These are phyloP conservation scores for Probaryconus sp. DNA, from an alignment of 1,140 invertebrate genomes.

Conservation along the genomic window DNA sequence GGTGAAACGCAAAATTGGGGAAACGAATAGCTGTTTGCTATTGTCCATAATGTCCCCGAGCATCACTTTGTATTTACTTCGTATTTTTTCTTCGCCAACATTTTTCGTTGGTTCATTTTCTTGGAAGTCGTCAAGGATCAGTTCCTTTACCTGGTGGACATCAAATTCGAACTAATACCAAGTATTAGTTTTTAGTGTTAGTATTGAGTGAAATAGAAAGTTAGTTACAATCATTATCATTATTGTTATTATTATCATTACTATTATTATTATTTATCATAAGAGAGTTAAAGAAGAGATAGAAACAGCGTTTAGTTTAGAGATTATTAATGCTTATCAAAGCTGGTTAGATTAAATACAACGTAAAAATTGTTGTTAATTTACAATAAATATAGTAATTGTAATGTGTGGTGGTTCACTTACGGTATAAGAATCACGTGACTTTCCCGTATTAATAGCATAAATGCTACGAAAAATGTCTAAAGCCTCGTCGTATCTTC, in stretches of 20 bases:
- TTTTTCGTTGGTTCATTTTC: conserved; percentile 79
- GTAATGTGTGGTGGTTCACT: no score
- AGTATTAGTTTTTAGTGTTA: background rate
- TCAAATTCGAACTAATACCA: no score
- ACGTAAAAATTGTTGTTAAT: no score
- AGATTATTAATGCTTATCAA: no score
- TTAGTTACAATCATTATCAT: no score
- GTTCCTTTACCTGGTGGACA: conserved; percentile 80
- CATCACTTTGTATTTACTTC: conserved; percentile 84
- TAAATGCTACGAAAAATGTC: conserved; percentile 89
- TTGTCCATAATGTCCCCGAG: conserved; percentile 86
- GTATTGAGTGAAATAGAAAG: background rate
- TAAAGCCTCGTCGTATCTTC: conserved; percentile 87
- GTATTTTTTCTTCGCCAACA: conserved; percentile 60
- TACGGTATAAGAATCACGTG: conserved; percentile 83
- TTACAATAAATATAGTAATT: no score
- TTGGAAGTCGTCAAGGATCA: conserved; percentile 83
- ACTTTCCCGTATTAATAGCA: conserved; percentile 86
- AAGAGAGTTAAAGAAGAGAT: no score
- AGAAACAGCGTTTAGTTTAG: no score
- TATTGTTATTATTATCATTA: no score
- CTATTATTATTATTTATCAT: no score
- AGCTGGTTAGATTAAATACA: no score
- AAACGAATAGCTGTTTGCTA: conserved; percentile 87
- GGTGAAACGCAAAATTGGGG: conserved; percentile 89